Percentiles rank a stretch among this genome's conserved stretches.
phyloP scores from a whole-genome alignment of 2,888 invertebrate species.

The Anoplius nigerrimus region DNA sequence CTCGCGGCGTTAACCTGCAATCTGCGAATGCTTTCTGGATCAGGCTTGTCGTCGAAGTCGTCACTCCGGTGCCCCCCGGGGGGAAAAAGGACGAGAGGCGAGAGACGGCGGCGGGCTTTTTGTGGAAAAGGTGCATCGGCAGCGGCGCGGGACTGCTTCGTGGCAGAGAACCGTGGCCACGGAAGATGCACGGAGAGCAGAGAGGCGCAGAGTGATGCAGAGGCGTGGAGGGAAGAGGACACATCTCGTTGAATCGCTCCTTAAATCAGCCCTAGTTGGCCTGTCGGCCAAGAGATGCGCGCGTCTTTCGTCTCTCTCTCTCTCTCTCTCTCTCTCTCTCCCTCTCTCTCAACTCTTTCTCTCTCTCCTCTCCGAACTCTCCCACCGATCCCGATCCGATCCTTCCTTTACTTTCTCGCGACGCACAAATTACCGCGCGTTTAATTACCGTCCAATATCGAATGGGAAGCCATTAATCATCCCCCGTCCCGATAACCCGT shows the following conservation, averaged over 20 bases:
- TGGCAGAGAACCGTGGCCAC: constrained; percentile 5
- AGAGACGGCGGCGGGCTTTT: constrained; percentile 31
- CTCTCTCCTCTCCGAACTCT: neutral
- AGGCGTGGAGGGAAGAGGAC: constrained; percentile 3
- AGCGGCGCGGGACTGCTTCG: constrained; percentile 12
- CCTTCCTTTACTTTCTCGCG: constrained; percentile 25
- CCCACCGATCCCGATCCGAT: neutral
- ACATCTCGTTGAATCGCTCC: constrained; percentile 42
- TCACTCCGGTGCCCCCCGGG: constrained; percentile 29
- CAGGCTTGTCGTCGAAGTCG: constrained; percentile 28
- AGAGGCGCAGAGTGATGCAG: neutral
- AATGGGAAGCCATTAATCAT: constrained; percentile 58
- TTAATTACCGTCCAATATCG: constrained; percentile 66
- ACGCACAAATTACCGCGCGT: constrained; percentile 57
- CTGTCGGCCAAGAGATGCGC: constrained; percentile 45
- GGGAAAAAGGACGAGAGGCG: constrained; percentile 29
- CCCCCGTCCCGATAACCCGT: constrained; percentile 50
- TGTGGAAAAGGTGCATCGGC: constrained; percentile 34
- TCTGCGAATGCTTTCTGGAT: constrained; percentile 28
- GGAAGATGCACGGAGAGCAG: neutral
- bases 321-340: neutral
- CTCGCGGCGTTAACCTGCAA: neutral
- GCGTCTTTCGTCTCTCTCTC: constrained; percentile 9
- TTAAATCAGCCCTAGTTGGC: constrained; percentile 64
- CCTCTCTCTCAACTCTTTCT: constrained; percentile 6